These are phyloP conservation scores for Scrobipalpa costella DNA, from an alignment of 2,888 invertebrate genomes.

Conservation along the genomic window DNA sequence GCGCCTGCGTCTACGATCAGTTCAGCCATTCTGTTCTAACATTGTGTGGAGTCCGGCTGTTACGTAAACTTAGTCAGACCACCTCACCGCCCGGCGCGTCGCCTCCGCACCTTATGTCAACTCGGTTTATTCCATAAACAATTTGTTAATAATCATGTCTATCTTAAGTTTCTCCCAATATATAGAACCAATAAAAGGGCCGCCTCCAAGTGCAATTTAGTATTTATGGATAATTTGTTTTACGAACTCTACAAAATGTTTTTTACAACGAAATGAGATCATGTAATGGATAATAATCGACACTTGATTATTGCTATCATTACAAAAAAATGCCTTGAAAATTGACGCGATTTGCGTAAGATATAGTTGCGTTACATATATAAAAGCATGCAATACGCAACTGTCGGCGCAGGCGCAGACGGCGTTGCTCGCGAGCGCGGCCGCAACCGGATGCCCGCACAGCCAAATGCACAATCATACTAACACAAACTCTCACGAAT, in stretches of 20 bases:
- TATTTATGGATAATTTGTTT: neutral
- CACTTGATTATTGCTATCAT: constrained; percentile 2
- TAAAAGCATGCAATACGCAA: constrained; percentile 26
- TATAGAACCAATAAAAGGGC: neutral
- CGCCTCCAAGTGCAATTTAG: neutral
- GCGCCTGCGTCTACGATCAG: constrained; percentile 27
- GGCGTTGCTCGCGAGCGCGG: constrained; percentile 28
- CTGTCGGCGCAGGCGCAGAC: constrained; percentile 17
- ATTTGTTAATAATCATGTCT: constrained; percentile 13
- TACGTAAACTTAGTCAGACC: too few relatives aligned
- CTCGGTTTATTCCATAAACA: constrained; percentile 15
- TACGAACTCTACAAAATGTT: constrained; percentile 5
- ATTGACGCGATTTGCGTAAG: constrained; percentile 28
- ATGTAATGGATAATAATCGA: constrained; percentile 10
- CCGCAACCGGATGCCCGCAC: constrained; percentile 68
- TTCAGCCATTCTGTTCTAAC: constrained; percentile 48
- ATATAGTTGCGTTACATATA: constrained; percentile 29
- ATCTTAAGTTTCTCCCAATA: neutral
- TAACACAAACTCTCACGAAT: constrained; percentile 79
- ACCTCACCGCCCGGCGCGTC: constrained; percentile 36
- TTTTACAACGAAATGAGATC: constrained; percentile 6
- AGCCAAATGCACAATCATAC: constrained; percentile 78
- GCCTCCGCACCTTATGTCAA: constrained; percentile 17
- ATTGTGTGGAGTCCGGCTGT: constrained; percentile 74
- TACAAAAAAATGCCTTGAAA: constrained; percentile 27